Evolutionary conservation across 2,888 invertebrate genomes (phyloP).

Genomic region (Spodoptera exigua): DNA sequence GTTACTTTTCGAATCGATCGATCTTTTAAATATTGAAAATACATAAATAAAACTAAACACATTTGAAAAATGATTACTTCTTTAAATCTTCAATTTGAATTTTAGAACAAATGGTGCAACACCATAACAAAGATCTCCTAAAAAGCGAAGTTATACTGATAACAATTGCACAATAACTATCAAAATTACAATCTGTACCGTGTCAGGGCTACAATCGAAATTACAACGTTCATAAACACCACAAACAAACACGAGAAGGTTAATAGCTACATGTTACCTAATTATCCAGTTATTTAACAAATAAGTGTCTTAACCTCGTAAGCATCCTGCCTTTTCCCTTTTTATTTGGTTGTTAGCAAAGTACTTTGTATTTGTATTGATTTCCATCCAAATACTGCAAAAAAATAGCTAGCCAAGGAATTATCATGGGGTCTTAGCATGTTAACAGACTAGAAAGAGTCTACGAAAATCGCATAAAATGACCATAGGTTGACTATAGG

Average conservation of each 20-base stretch:
- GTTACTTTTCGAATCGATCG: no score
- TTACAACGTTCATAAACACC: conserved; percentile 36
- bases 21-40: no score
- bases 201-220: conserved; percentile 57
- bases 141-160: no score
- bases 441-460: no score
- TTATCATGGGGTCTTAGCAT: no score
- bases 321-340: conserved; percentile 64
- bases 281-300: conserved; percentile 44
- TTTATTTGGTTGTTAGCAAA: conserved; percentile 1
- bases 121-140: no score
- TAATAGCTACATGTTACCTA: conserved; percentile 43
- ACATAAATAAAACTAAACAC: no score
- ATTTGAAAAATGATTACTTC: no score
- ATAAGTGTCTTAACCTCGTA: conserved; percentile 59
- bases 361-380: background rate
- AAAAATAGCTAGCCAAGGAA: no score
- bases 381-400: background rate
- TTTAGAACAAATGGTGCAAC: background rate
- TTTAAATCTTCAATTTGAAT: no score
- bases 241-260: conserved; percentile 51
- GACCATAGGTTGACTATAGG: no score
- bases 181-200: conserved; percentile 16
- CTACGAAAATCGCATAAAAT: no score
- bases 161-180: conserved; percentile 22